Evolutionary conservation across 2,888 invertebrate genomes (phyloP).

Genomic region (Chironomus riparius): DNA sequence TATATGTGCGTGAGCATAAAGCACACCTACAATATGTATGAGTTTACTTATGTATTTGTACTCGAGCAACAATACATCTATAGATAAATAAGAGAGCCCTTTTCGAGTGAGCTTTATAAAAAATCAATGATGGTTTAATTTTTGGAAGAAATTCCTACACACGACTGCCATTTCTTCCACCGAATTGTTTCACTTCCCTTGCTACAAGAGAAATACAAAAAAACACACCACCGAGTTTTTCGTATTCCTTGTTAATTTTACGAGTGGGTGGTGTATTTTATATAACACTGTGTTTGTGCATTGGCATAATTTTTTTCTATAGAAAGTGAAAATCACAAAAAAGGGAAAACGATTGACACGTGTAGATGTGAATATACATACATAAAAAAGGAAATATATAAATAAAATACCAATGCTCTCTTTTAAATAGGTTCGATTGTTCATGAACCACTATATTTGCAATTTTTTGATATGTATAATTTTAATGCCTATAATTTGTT

Average conservation of each 20-base stretch:
- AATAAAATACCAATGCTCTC: neutral
- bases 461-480: too few species aligned
- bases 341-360: slow-evolving; percentile 9
- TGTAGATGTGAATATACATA: neutral
- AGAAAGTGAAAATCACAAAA: slow-evolving; percentile 5
- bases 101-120: neutral
- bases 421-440: neutral
- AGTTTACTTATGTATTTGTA: too few species aligned
- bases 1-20: neutral
- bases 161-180: too few species aligned
- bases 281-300: neutral
- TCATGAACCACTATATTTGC: too few species aligned
- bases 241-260: neutral
- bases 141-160: neutral
- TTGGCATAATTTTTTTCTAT: neutral
- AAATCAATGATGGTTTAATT: neutral
- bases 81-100: neutral
- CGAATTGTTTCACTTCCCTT: neutral
- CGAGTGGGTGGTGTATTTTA: neutral
- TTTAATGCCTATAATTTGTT: too few species aligned
- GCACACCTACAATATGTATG: too few species aligned
- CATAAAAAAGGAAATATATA: neutral
- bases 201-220: neutral
- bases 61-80: neutral
- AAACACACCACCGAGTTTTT: too few species aligned